Evolutionary conservation across 2,888 invertebrate species (phyloP), one percentile per base, ranked within the genome.

Genomic region (Tetragonula carbonaria): DNA sequence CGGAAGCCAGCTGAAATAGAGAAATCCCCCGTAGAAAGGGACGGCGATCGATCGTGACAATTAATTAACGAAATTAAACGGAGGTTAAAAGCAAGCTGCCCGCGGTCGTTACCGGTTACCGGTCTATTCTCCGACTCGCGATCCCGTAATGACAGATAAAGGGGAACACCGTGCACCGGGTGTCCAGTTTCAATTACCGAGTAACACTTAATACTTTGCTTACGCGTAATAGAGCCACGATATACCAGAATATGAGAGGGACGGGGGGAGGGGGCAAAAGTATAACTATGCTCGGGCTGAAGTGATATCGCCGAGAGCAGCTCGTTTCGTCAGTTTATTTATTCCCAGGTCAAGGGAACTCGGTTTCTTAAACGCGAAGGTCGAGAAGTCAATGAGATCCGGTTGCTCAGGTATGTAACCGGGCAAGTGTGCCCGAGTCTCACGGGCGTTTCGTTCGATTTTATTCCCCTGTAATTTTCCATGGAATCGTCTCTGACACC

Each of bases 311-410:
- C 68, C 80, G 72, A 55, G 72, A 59, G 65, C 80, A 78, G 79
- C 86, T 28, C 80, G 84, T 90, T 90, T 90, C 89, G 87, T 90
- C 86, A 83, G 87, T 90, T 90, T 90, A 90, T 90, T 89, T 90
- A 90, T 90, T 87, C 90, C 70, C 85, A 65, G 90, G 90, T 90
- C 90, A 90, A 90, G 90, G 90, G 90, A 85, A 90, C 90, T 81
- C 77, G 80, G 80, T 81, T 90, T 89, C 90, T 90, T 90, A 89
- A 89, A 89, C 85, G 67, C 85, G 87, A 86, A 86, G 90, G 90
- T 90, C 90, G 86, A 90, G 90, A 86, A 90, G 90, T 90, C 90
- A 90, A 90, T 90, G 89, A 90, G 90, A 90, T 90, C 90, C 90
- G 90, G 90, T 90, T 90, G 87, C 84, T 86, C 89, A 90, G 90